These are phyloP conservation scores for Manacus vitellinus DNA, from an alignment of 2,113 vertebrate genomes.

Conservation along the genomic window DNA sequence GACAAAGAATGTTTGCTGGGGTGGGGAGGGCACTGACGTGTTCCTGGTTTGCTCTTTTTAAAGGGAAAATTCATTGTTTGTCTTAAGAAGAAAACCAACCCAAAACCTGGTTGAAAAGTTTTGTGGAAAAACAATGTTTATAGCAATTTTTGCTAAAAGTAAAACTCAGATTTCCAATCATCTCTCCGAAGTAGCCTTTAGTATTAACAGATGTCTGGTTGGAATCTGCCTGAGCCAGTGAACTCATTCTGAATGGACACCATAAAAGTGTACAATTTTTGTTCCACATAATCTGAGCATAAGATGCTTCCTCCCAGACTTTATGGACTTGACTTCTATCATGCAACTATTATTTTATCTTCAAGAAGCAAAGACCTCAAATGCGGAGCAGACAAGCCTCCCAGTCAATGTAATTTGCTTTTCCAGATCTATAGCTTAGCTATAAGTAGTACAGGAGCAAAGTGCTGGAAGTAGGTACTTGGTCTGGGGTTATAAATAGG, in stretches of 20 bases:
- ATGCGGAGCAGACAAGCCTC: not conserved
- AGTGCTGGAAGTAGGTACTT: not conserved
- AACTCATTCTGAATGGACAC: not conserved
- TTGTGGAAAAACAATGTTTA: not conserved
- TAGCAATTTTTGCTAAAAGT: not conserved
- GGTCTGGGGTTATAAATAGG: not conserved
- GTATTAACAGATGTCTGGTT: conserved; percentile 1
- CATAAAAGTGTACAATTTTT: not conserved
- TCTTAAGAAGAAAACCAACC: not conserved
- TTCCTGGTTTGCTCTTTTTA: conserved; percentile 1
- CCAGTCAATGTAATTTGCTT: not conserved
- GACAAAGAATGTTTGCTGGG: not conserved
- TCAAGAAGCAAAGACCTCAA: not conserved
- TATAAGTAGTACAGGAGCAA: not conserved
- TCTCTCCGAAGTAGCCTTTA: not conserved
- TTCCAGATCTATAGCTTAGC: not conserved
- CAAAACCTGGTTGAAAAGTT: not conserved
- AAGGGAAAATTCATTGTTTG: not conserved
- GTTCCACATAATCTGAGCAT: not conserved
- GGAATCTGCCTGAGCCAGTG: not conserved
- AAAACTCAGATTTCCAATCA: not conserved
- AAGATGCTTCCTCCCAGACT: not conserved
- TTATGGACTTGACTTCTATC: not conserved
- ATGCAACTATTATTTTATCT: not conserved
- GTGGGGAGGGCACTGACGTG: not conserved